Evolutionary conservation across 2,888 invertebrate genomes (phyloP).

Genomic region (Orchesellides sinensis): DNA sequence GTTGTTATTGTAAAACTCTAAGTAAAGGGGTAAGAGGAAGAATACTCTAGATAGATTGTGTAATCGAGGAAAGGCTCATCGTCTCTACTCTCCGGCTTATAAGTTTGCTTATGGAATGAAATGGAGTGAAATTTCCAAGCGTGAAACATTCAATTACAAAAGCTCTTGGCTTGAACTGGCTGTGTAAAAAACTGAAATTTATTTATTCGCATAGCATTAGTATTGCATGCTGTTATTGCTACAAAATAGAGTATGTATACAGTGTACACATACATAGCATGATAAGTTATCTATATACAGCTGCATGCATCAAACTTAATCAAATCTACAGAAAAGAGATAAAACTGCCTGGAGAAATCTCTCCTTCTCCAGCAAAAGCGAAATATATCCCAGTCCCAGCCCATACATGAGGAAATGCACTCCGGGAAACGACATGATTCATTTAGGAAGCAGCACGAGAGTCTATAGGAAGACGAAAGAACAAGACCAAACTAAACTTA

Average conservation of each 20-base stretch:
- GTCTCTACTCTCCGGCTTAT: background rate
- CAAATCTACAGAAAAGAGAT: background rate
- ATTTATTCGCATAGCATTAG: no score
- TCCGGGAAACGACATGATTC: slow-evolving; percentile 50
- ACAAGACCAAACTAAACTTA: background rate
- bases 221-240: background rate
- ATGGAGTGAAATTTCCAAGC: slow-evolving; percentile 29
- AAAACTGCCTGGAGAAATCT: slow-evolving; percentile 22
- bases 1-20: background rate
- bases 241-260: background rate
- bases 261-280: background rate
- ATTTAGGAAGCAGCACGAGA: slow-evolving; percentile 55
- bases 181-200: background rate
- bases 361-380: background rate
- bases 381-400: no score
- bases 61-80: background rate
- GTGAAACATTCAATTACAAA: slow-evolving; percentile 58
- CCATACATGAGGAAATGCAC: slow-evolving; percentile 17
- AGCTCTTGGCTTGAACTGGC: background rate
- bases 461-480: background rate
- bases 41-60: no score
- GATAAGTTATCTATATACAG: background rate
- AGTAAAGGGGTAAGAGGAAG: background rate
- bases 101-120: slow-evolving; percentile 5
- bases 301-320: background rate